These are phyloP conservation scores for Drosophila kohkoa DNA, from an alignment of 1,140 invertebrate genomes.

Conservation along the genomic window DNA sequence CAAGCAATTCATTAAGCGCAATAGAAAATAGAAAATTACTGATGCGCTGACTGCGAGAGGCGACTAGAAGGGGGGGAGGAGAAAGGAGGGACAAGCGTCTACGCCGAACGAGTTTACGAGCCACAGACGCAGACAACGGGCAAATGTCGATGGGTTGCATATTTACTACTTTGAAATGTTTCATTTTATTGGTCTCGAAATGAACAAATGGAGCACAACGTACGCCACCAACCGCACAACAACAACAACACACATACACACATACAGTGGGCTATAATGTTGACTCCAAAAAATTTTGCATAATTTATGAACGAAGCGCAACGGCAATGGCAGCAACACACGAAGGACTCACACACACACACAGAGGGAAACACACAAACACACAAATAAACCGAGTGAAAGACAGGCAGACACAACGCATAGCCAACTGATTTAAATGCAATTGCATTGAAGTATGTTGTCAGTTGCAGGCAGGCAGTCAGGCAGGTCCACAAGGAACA, in stretches of 20 bases:
- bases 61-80: too few species aligned
- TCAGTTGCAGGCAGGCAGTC: conserved; percentile 18
- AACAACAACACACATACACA: conserved; percentile 20
- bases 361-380: conserved; percentile 15
- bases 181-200: conserved; percentile 84
- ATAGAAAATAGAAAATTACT: conserved; percentile 77
- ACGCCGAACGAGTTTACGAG: conserved; percentile 61
- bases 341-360: conserved; percentile 55
- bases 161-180: conserved; percentile 81
- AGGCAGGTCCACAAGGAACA: conserved; percentile 16
- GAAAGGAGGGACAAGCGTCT: conserved; percentile 22
- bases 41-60: background rate
- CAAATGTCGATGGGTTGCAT: conserved; percentile 70
- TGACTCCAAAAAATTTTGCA: conserved; percentile 74
- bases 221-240: conserved; percentile 29
- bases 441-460: conserved; percentile 76
- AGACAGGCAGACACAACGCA: conserved; percentile 18
- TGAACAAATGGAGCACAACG: conserved; percentile 79
- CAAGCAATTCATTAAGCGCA: conserved; percentile 82
- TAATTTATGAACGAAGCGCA: conserved; percentile 76
- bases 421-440: conserved; percentile 76
- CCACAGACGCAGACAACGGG: conserved; percentile 63
- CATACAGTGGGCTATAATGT: conserved; percentile 34
- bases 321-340: conserved; percentile 58
- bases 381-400: background rate